phyloP scores from a whole-genome alignment of 1,140 invertebrate genomes.

The Manduca sexta region DNA sequence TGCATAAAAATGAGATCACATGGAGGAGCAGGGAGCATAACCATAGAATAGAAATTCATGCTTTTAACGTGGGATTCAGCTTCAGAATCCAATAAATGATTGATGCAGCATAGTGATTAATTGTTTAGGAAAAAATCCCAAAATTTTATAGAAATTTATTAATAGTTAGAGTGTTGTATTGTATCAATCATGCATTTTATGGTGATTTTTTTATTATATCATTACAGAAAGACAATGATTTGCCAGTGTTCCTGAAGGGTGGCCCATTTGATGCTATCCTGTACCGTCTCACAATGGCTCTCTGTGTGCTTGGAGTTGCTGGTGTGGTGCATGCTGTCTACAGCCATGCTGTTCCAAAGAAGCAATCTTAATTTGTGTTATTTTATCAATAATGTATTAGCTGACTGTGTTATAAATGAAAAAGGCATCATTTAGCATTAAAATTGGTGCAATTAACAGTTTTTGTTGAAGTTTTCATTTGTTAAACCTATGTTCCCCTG shows the following conservation, averaged over 20 bases:
- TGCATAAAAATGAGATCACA: too few species aligned
- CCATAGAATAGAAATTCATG: too few species aligned
- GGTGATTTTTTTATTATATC: constrained; percentile 9
- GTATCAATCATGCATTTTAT: too few species aligned
- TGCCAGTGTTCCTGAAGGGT: constrained; percentile 64
- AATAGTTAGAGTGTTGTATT: too few species aligned
- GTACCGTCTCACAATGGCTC: constrained; percentile 50
- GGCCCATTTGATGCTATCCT: constrained; percentile 66
- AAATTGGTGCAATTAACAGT: neutral
- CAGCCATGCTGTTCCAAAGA: constrained; percentile 49
- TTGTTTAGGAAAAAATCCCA: too few species aligned
- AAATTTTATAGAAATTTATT: too few species aligned
- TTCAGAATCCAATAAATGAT: too few species aligned
- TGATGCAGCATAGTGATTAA: too few species aligned
- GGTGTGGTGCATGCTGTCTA: constrained; percentile 51
- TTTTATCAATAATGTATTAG: constrained; percentile 35
- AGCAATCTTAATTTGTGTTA: constrained; percentile 39
- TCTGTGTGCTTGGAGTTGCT: constrained; percentile 41
- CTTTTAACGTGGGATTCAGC: too few species aligned
- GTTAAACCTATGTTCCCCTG: neutral
- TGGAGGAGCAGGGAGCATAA: too few species aligned
- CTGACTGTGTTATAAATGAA: constrained; percentile 37
- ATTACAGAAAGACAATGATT: constrained; percentile 58
- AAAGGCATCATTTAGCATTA: neutral
- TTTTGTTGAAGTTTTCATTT: neutral